A percentile compares a stretch with the other conserved stretches of the same genome.
Conservation (phyloP, 2,797 vertebrate species). For the Discoglossus pictus region DNA sequence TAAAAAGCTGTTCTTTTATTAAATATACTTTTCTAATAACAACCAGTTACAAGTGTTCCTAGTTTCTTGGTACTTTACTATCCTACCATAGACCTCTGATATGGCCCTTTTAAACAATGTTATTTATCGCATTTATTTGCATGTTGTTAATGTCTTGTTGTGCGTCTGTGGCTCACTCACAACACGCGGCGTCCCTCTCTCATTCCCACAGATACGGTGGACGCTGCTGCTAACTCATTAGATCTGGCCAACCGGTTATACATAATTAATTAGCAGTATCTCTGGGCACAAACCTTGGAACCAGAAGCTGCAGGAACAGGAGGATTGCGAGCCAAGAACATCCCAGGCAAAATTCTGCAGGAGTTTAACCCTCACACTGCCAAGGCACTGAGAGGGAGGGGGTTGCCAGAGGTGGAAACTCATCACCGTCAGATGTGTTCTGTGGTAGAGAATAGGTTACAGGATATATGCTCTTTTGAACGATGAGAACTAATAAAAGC, state of each 20-base stretch:
- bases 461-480: too few relatives aligned
- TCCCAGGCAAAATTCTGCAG: constrained; percentile 28
- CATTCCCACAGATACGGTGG: constrained; percentile 38
- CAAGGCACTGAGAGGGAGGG: too few relatives aligned
- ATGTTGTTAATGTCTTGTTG: constrained; percentile 31
- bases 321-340: constrained; percentile 42
- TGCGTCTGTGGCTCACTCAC: constrained; percentile 25
- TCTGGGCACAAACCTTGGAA: constrained; percentile 50
- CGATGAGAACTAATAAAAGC: too few relatives aligned
- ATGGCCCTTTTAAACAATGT: too few relatives aligned
- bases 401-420: too few relatives aligned
- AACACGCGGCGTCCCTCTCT: constrained; percentile 26
- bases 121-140: constrained; percentile 36
- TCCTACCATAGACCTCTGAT: too few relatives aligned
- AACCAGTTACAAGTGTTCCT: too few relatives aligned
- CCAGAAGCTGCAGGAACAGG: constrained; percentile 47
- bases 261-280: constrained; percentile 50
- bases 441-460: too few relatives aligned
- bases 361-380: constrained; percentile 33
- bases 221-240: constrained; percentile 49
- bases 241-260: constrained; percentile 48
- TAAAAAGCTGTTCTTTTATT: too few relatives aligned
- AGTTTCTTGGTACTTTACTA: too few relatives aligned
- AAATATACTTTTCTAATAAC: too few relatives aligned
- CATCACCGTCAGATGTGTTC: too few relatives aligned